phyloP scores from a whole-genome alignment of 1,140 invertebrate genomes.

The Diorhabda elongata region DNA sequence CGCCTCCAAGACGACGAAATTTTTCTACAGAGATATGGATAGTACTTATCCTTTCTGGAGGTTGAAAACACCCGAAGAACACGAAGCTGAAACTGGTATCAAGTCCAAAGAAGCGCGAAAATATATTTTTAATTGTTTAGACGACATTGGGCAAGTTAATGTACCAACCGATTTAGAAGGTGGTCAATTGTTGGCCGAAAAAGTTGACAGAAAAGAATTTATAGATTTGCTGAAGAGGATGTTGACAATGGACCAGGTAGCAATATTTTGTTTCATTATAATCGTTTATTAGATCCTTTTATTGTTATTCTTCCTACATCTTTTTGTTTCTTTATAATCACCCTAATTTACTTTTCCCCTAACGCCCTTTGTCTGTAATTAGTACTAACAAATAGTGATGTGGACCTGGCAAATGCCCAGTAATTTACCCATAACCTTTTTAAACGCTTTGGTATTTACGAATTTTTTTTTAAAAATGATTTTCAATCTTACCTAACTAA shows the following conservation, averaged over 20 bases:
- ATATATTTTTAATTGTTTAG: constrained; percentile 99
- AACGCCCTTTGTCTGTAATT: background rate
- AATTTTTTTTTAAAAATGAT: too few relatives aligned
- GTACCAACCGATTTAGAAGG: constrained; percentile 95
- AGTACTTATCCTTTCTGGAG: constrained; percentile 97
- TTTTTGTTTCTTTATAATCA: background rate
- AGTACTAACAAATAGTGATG: background rate
- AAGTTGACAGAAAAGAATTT: constrained; percentile 92
- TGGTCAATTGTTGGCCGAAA: constrained; percentile 90
- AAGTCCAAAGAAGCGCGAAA: constrained; percentile 99
- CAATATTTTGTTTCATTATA: constrained; percentile 50
- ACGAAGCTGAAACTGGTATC: constrained; percentile 95
- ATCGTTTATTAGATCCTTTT: background rate
- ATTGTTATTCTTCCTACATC: constrained; percentile 4
- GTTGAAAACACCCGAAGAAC: constrained; percentile 96
- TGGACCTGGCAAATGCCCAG: too few relatives aligned
- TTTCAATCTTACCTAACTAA: too few relatives aligned
- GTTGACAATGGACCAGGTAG: constrained; percentile 95
- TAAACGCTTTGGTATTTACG: too few relatives aligned
- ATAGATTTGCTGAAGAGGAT: constrained; percentile 96
- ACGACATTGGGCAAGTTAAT: constrained; percentile 98
- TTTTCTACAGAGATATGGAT: constrained; percentile 96
- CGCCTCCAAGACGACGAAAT: constrained; percentile 97
- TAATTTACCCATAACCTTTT: too few relatives aligned
- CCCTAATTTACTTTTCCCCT: background rate